Conservation (phyloP, 2,888 invertebrate genomes). For the Sphecodes monilicornis region DNA sequence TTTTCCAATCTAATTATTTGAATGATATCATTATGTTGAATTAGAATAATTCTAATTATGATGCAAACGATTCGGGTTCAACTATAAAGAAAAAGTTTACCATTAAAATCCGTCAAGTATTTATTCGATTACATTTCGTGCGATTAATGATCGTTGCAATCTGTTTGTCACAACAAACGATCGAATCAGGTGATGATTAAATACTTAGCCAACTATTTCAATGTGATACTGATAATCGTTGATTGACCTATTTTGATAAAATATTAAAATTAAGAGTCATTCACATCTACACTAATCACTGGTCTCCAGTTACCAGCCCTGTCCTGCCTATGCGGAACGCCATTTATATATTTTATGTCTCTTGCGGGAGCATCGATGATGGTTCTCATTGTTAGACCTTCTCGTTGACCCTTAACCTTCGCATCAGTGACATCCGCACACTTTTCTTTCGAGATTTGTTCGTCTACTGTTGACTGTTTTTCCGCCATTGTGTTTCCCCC, state of each 20-base stretch:
- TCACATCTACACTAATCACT: not conserved
- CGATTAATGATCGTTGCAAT: not conserved
- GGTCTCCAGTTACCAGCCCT: slow-evolving; percentile 24
- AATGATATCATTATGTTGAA: not conserved
- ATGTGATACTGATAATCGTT: too few relatives aligned
- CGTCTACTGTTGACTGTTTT: not conserved
- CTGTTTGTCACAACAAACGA: not conserved
- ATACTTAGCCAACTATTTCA: not conserved
- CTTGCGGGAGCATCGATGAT: slow-evolving; percentile 42
- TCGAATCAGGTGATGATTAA: not conserved
- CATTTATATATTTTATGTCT: not conserved
- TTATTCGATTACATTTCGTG: not conserved
- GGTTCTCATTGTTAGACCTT: slow-evolving; percentile 19
- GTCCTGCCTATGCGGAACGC: slow-evolving; percentile 34
- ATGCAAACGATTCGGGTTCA: too few relatives aligned
- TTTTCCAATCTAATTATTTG: not conserved
- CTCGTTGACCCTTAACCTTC: too few relatives aligned
- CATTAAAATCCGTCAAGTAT: not conserved
- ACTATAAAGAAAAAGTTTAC: not conserved
- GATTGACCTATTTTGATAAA: too few relatives aligned
- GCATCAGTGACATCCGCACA: fast-evolving
- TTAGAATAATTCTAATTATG: not conserved
- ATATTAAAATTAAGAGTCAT: not conserved
- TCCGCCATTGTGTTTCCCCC: not conserved
- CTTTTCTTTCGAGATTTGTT: not conserved